Evolutionary conservation across 2,888 invertebrate species (phyloP).

Genomic region (Periphyllus acericola): DNA sequence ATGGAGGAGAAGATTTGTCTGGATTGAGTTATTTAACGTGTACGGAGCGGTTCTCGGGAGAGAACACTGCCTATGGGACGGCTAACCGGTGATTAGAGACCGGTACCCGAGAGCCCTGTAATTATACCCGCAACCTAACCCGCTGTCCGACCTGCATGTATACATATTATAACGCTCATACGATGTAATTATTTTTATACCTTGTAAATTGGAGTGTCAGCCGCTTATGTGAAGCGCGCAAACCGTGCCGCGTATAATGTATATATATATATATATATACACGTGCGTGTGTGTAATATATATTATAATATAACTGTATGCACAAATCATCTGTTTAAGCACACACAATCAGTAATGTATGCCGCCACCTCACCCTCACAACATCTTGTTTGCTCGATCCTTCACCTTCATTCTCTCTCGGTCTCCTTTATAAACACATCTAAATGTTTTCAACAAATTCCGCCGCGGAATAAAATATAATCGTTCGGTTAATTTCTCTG

Average conservation of each 20-base stretch:
- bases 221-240: conserved; percentile 28
- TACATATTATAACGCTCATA: neutral
- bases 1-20: conserved; percentile 36
- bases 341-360: conserved; percentile 46
- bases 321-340: conserved; percentile 58
- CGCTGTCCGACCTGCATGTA: conserved; percentile 39
- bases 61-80: neutral
- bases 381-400: neutral
- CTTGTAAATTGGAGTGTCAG: conserved; percentile 61
- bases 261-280: neutral
- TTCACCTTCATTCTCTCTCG: neutral
- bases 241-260: conserved; percentile 29
- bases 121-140: conserved; percentile 52
- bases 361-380: neutral
- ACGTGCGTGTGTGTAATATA: neutral
- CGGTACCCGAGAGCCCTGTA: conserved; percentile 54
- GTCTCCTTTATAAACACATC: neutral
- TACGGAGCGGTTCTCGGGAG: neutral
- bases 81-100: conserved; percentile 60
- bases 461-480: conserved; percentile 19
- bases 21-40: conserved; percentile 59
- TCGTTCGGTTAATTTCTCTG: conserved; percentile 33
- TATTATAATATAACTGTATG: conserved; percentile 41
- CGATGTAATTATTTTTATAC: conserved; percentile 58
- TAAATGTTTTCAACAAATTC: conserved; percentile 33